Evolutionary conservation across 1,140 invertebrate genomes (phyloP).

Genomic region (Belonocnema kinseyi): DNA sequence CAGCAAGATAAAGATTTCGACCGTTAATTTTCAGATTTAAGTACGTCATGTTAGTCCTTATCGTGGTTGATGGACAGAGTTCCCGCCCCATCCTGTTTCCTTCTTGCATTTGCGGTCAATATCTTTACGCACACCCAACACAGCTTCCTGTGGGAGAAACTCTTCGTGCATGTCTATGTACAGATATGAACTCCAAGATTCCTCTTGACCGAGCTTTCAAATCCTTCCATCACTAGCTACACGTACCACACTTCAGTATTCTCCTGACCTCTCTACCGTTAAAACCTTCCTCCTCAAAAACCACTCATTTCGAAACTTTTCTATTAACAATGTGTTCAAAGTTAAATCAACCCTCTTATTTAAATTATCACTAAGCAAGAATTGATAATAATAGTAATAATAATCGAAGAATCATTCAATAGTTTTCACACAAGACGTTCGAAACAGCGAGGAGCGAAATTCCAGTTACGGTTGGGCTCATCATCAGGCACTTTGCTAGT

Average conservation of each 20-base stretch:
- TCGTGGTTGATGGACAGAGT: conserved; percentile 1
- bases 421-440: no score
- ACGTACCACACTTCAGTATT: not conserved
- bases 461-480: conserved; percentile 63
- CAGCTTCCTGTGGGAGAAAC: conserved; percentile 59
- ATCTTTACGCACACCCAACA: conserved; percentile 16
- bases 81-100: conserved; percentile 70
- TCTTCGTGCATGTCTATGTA: not conserved
- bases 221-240: conserved; percentile 37
- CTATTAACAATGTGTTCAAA: not conserved
- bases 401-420: no score
- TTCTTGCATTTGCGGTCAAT: conserved; percentile 38
- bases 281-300: not conserved
- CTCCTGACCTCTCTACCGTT: not conserved
- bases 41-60: not conserved
- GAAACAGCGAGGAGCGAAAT: conserved; percentile 1
- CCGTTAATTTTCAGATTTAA: not conserved
- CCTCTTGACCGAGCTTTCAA: conserved; percentile 26
- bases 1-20: no score
- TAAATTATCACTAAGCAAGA: no score
- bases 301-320: not conserved
- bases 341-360: no score
- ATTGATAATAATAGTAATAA: no score
- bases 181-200: conserved; percentile 56
- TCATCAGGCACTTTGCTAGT: conserved; percentile 68